Evolutionary conservation across 2,113 vertebrate species (phyloP).

Genomic region (Laticauda laticaudata): DNA sequence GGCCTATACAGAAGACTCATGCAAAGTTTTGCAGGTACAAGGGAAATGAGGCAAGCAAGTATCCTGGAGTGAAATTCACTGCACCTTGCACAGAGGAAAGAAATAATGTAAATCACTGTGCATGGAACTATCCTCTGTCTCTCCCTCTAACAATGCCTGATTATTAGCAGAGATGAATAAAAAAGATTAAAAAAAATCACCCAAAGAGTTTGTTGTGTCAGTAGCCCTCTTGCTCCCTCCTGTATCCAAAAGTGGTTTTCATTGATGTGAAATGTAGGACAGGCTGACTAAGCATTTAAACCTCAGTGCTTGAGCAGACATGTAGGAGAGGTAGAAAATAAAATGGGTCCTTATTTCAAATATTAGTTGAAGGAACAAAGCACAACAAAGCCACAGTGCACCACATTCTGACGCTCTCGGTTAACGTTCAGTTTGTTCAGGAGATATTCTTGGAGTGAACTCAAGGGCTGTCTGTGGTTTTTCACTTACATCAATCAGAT

Average conservation of each 20-base stretch:
- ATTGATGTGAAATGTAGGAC: slow-evolving; percentile 14
- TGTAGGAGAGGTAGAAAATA: slow-evolving; percentile 17
- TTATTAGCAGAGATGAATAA: fast-evolving
- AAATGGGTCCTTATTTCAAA: slow-evolving; percentile 25
- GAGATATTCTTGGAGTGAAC: not conserved
- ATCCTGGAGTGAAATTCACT: not conserved
- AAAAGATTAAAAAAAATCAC: too few species aligned
- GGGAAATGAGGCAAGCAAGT: not conserved
- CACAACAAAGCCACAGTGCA: slow-evolving; percentile 7
- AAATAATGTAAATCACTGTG: not conserved
- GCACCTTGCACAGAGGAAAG: not conserved
- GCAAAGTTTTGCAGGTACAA: not conserved
- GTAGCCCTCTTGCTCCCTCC: fast-evolving
- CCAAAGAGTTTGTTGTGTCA: not conserved
- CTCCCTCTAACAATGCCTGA: not conserved
- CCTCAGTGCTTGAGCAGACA: fast-evolving
- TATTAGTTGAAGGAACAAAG: slow-evolving; percentile 7
- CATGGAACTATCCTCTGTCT: not conserved
- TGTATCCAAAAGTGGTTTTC: fast-evolving
- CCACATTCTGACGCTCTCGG: not conserved
- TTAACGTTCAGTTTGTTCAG: not conserved
- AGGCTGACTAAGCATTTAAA: slow-evolving; percentile 17
- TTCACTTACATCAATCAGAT: not conserved
- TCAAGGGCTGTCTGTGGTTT: not conserved
- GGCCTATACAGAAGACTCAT: not conserved